Percentiles rank a stretch among this genome's conserved stretches.
These are phyloP conservation scores for Kryptolebias ocellatus DNA, from an alignment of 2,797 vertebrate species.

Conservation along the genomic window DNA sequence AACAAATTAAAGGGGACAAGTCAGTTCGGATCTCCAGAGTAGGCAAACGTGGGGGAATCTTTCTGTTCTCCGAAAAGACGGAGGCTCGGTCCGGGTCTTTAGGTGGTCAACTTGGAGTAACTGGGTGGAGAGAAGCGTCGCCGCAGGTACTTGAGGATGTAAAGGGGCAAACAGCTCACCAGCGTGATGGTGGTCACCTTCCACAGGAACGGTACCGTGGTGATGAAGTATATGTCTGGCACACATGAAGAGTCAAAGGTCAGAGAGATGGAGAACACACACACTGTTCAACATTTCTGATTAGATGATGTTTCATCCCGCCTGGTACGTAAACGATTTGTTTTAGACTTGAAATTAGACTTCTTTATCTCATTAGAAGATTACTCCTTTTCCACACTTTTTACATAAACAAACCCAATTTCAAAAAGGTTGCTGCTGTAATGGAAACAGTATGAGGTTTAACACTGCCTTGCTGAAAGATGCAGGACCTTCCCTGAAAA, in stretches of 20 bases:
- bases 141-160: constrained; percentile 97
- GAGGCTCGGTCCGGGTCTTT: constrained; percentile 25
- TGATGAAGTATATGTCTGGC: constrained; percentile 96
- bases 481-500: too few species aligned
- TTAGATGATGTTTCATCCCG: rapidly evolving
- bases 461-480: too few species aligned
- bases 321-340: too few species aligned
- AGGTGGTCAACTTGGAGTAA: constrained; percentile 96
- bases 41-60: constrained; percentile 19
- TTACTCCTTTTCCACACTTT: too few species aligned
- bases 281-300: not conserved
- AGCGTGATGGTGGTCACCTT: constrained; percentile 97
- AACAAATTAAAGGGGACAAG: constrained; percentile 34
- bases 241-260: constrained; percentile 9
- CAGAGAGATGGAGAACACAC: not conserved
- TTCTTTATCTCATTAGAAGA: too few species aligned
- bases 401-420: too few species aligned
- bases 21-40: constrained; percentile 31
- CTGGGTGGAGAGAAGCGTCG: constrained; percentile 95
- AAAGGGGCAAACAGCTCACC: constrained; percentile 97
- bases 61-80: constrained; percentile 7
- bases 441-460: too few species aligned
- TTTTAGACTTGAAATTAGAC: too few species aligned
- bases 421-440: too few species aligned
- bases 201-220: constrained; percentile 95